Percentiles rank a stretch among this genome's conserved stretches.
These are phyloP conservation scores for Ormyrus thymus DNA, from an alignment of 2,888 invertebrate species.

Conservation along the genomic window DNA sequence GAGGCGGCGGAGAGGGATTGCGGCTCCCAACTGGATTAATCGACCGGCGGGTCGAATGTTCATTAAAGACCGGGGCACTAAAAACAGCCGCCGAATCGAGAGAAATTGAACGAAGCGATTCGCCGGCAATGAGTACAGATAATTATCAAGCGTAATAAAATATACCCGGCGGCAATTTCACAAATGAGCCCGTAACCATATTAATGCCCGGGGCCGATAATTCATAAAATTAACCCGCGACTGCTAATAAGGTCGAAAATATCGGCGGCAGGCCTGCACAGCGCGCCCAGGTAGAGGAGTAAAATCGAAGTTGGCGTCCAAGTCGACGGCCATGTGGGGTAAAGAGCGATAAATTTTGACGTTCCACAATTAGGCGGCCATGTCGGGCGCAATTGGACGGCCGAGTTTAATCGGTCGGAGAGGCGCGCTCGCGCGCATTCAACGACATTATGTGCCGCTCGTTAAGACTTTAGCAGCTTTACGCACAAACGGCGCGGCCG, in stretches of 20 bases:
- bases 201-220: background rate
- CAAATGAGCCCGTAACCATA: background rate
- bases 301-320: background rate
- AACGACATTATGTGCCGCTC: too few species aligned
- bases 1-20: too few species aligned
- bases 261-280: background rate
- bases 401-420: constrained; percentile 11
- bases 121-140: background rate
- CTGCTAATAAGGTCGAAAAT: too few species aligned
- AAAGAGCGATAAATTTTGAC: constrained; percentile 1
- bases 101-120: background rate
- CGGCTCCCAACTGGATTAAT: too few species aligned
- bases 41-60: too few species aligned
- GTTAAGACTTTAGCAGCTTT: too few species aligned
- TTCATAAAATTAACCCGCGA: background rate
- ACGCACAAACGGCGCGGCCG: too few species aligned
- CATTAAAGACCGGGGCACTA: too few species aligned
- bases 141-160: too few species aligned
- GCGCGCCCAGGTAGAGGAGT: background rate
- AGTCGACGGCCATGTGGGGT: background rate
- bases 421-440: too few species aligned
- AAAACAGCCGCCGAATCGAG: background rate
- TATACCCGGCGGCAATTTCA: background rate
- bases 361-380: background rate
- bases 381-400: background rate